Evolutionary conservation across 2,888 invertebrate genomes (phyloP), one percentile per base, ranked within the genome.

Genomic region (Mechanitis messenoides): DNA sequence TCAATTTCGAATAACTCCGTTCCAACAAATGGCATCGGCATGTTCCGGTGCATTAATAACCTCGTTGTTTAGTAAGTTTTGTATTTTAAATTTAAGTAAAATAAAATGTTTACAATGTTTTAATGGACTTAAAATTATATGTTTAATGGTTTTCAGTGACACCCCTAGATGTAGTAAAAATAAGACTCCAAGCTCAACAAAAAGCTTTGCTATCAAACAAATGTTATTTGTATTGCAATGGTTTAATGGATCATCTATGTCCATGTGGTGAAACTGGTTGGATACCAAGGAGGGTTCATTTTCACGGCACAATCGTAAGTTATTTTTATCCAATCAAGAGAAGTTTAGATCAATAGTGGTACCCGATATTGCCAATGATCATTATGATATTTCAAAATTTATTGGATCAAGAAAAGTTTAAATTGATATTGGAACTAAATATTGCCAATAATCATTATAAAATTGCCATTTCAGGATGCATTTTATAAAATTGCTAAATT

Each of bases 131-230:
- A n/a, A 42, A 38, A 33, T 20, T 55, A 54, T 46, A 42, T 54
- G 45, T 60, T 33, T 45, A 46, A 47, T 46, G 58, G 57, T 61
- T 92, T 91, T 45, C 83, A 98, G 98, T 99, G 90, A 99, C 99
- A 0, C 99, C 99, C 0, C 88, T 99, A 70, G 99, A 99, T 91
- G 99, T 99, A n/a, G 96, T 99, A 0, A 99, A 99, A 91, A 98
- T 98, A 67, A 93, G 99, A 56, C 91, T 99, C 50, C 99, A 99
- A 89, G 94, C 97, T 2, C 99, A 99, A 83, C 95, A 96, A 76
- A 97, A 96, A 74, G 93, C 94, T 0, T 80, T 95, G 71, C 85
- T 94, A 4, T 94, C 94, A 7, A 95, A 96, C 70, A 95, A 95
- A 84, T 98, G 98, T 84, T 99, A 97, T 80, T 87, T 99, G 6